These are phyloP conservation scores for Drosophila auraria DNA, from an alignment of 1,140 invertebrate species.

Conservation along the genomic window DNA sequence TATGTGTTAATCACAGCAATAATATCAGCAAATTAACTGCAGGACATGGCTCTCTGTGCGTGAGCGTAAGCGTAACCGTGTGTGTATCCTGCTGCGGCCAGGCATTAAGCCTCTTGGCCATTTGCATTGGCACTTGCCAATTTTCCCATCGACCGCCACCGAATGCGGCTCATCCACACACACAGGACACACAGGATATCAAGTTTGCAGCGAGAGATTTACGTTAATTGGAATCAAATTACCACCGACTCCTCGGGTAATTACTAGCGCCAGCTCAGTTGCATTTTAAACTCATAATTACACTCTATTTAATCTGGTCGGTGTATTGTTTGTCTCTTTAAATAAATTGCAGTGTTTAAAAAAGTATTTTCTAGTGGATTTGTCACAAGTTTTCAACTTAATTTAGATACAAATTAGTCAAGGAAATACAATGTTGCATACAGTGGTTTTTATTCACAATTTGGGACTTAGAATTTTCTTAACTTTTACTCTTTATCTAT, in stretches of 20 bases:
- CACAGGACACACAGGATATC: conserved; percentile 5
- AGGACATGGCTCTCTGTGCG: conserved; percentile 38
- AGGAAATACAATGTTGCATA: conserved; percentile 3
- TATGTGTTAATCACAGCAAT: conserved; percentile 84
- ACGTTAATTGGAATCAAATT: conserved; percentile 55
- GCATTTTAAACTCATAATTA: conserved; percentile 22
- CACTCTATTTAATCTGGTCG: conserved; percentile 1
- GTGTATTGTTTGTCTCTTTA: background rate
- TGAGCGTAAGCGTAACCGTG: conserved; percentile 15
- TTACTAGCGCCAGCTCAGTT: conserved; percentile 15
- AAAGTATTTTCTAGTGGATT: background rate
- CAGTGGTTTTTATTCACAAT: background rate
- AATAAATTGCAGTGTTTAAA: background rate
- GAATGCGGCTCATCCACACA: conserved; percentile 15
- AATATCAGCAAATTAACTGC: conserved; percentile 81
- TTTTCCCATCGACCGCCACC: conserved; percentile 45
- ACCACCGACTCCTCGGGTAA: conserved; percentile 22
- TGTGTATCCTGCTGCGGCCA: conserved; percentile 43
- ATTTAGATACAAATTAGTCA: background rate
- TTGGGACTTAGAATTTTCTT: background rate
- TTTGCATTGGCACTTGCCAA: conserved; percentile 63
- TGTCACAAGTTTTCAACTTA: background rate
- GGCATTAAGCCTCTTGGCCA: conserved; percentile 51
- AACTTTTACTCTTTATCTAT: background rate
- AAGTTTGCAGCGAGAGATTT: conserved; percentile 31